Percentiles rank a stretch among this genome's conserved stretches.
Conservation (phyloP, 2,797 vertebrate genomes). For the Hoplostethus mediterraneus region DNA sequence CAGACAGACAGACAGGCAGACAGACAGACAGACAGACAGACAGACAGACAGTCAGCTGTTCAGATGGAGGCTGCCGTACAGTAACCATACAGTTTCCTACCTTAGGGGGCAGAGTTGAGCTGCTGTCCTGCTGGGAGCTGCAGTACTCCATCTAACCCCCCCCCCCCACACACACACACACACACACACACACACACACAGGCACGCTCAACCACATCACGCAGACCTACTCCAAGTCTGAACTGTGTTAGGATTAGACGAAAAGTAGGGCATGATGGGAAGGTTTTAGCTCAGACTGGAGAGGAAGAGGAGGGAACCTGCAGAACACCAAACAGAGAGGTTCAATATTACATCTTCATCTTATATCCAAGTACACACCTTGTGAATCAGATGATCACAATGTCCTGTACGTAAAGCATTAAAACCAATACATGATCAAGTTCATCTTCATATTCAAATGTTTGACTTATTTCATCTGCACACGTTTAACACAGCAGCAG, state of each 20-base stretch:
- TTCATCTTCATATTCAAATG: too few species aligned
- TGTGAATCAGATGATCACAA: too few species aligned
- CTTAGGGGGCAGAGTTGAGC: constrained; percentile 72
- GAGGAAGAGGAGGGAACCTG: not conserved
- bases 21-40: too few species aligned
- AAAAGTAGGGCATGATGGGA: constrained; percentile 3
- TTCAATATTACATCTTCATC: too few species aligned
- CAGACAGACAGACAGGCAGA: too few species aligned
- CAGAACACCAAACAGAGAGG: not conserved
- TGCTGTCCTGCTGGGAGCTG: constrained; percentile 11
- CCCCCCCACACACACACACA: not conserved
- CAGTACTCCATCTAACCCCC: not conserved
- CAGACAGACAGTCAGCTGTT: too few species aligned
- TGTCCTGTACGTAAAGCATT: too few species aligned
- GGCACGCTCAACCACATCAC: not conserved
- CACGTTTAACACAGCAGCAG: too few species aligned
- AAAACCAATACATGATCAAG: too few species aligned
- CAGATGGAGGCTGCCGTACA: not conserved
- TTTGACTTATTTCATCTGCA: too few species aligned
- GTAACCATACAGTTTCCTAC: constrained; percentile 27
- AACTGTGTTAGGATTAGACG: not conserved
- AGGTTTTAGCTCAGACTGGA: constrained; percentile 1
- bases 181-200: not conserved
- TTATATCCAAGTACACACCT: too few species aligned
- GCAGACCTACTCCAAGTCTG: not conserved